phyloP scores from a whole-genome alignment of 2,888 invertebrate genomes.

The Cetonia aurata region DNA sequence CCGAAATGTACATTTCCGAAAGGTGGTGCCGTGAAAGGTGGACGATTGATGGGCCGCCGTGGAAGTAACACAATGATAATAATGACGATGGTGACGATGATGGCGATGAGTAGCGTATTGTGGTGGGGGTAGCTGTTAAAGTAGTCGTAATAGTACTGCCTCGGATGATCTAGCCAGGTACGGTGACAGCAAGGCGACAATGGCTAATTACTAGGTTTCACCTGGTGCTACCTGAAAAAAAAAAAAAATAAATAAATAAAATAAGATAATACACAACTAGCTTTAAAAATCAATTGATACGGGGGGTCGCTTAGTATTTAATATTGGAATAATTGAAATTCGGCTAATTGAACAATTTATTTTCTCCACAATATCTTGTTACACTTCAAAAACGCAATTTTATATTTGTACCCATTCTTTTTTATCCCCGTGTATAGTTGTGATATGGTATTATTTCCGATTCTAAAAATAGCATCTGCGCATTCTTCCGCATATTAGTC shows the following conservation, averaged over 20 bases:
- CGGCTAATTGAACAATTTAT: no score
- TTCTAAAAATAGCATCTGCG: no score
- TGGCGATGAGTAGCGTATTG: conserved; percentile 4
- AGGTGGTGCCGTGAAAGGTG: conserved; percentile 5
- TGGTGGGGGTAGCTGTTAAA: conserved; percentile 9
- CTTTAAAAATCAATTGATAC: no score
- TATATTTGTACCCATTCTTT: no score
- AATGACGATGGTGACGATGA: conserved; percentile 23
- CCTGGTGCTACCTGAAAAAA: conserved; percentile 63
- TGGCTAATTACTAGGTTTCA: conserved; percentile 64
- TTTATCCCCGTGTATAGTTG: no score
- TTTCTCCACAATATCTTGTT: no score
- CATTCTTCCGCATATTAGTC: no score
- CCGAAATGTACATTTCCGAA: conserved; percentile 48
- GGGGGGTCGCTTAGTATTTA: no score
- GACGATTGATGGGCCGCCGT: conserved; percentile 8
- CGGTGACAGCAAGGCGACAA: conserved; percentile 67
- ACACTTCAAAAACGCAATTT: no score
- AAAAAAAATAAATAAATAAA: conserved; percentile 32
- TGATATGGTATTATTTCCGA: no score
- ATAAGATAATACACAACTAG: not conserved
- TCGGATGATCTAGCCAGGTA: conserved; percentile 61
- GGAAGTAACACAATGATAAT: not conserved
- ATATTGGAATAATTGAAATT: no score
- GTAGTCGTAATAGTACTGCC: conserved; percentile 40